These are phyloP conservation scores for Amniataba percoides DNA, from an alignment of 2,797 vertebrate genomes.

Conservation along the genomic window DNA sequence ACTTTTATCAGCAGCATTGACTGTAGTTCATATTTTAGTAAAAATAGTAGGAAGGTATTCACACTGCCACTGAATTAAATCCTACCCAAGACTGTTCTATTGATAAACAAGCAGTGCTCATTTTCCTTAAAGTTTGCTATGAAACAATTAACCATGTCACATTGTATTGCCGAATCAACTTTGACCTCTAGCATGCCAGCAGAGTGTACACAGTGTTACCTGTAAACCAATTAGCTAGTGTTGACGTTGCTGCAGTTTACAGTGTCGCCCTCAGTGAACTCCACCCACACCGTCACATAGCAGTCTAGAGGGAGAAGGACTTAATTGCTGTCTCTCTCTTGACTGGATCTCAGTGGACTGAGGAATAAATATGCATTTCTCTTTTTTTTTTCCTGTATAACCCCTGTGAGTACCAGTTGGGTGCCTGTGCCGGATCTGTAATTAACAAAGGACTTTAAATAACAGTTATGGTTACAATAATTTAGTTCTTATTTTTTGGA, in stretches of 20 bases:
- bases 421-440: slow-evolving; percentile 6
- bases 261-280: slow-evolving; percentile 68
- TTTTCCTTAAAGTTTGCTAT: slow-evolving; percentile 50
- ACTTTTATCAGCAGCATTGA: background rate
- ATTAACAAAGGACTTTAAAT: slow-evolving; percentile 41
- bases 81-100: background rate
- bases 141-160: slow-evolving; percentile 64
- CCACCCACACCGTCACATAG: slow-evolving; percentile 66
- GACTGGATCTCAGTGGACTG: slow-evolving; percentile 53
- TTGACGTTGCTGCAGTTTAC: slow-evolving; percentile 63
- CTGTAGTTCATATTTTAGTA: background rate
- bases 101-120: slow-evolving; percentile 20
- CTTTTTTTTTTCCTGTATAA: background rate
- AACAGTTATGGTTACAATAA: slow-evolving; percentile 1
- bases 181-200: slow-evolving; percentile 42
- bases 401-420: slow-evolving; percentile 7
- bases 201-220: slow-evolving; percentile 60
- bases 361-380: slow-evolving; percentile 23
- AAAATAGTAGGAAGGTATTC: background rate
- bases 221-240: slow-evolving; percentile 74
- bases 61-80: slow-evolving; percentile 8
- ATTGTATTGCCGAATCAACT: slow-evolving; percentile 47
- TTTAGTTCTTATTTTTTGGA: background rate
- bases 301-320: slow-evolving; percentile 57
- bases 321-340: slow-evolving; percentile 72